A percentile compares a stretch with the other conserved stretches of the same genome.
Evolutionary conservation across 1,140 invertebrate genomes (phyloP).

Genomic region (Caenorhabditis inopinata): DNA sequence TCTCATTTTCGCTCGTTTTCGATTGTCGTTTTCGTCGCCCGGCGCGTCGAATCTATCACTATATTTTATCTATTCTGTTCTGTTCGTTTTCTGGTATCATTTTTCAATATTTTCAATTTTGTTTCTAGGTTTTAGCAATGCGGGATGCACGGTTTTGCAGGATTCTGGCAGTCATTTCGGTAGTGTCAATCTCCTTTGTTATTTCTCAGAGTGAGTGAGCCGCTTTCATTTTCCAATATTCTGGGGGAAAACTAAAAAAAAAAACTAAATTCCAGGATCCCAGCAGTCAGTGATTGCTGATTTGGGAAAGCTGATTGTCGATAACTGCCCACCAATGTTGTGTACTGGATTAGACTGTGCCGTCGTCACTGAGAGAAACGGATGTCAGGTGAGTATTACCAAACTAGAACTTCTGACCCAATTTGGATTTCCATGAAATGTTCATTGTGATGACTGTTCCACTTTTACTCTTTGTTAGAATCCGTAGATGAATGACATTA

Average conservation of each 20-base stretch:
- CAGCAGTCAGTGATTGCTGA: slow-evolving; percentile 65
- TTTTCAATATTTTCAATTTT: too few relatives aligned
- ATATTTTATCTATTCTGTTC: too few relatives aligned
- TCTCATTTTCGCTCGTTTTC: too few relatives aligned
- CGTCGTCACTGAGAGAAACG: slow-evolving; percentile 65
- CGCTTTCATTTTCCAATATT: background rate
- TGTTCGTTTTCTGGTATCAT: too few relatives aligned
- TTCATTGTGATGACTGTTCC: too few relatives aligned
- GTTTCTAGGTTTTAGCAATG: too few relatives aligned
- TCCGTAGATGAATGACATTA: too few relatives aligned
- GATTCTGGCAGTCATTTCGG: slow-evolving; percentile 15
- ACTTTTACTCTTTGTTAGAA: too few relatives aligned
- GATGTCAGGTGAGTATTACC: slow-evolving; percentile 57
- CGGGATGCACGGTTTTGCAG: background rate
- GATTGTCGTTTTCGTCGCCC: too few relatives aligned
- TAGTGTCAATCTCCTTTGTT: slow-evolving; percentile 22
- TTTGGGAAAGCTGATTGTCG: slow-evolving; percentile 65
- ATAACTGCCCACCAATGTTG: slow-evolving; percentile 65
- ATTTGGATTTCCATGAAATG: too few relatives aligned
- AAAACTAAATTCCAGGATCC: slow-evolving; percentile 37
- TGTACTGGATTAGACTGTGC: slow-evolving; percentile 65
- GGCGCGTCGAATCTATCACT: too few relatives aligned
- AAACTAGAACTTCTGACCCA: too few relatives aligned
- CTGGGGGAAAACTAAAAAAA: background rate
- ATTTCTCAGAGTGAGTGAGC: slow-evolving; percentile 4